Conservation (phyloP, 2,888 invertebrate genomes). For the Drosophila niveifrons region DNA sequence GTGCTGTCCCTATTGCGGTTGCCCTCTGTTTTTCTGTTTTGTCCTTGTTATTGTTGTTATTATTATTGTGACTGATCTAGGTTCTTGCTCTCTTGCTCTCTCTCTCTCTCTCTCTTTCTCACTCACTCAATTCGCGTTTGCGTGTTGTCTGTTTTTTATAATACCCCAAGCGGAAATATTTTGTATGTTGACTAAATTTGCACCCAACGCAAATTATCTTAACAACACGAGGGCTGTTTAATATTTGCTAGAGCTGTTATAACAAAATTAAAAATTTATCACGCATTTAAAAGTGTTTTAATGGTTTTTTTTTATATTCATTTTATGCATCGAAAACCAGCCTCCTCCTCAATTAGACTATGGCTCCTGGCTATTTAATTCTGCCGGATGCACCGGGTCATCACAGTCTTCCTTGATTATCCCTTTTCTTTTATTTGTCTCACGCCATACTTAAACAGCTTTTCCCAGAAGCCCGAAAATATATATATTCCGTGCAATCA, state of each 20-base stretch:
- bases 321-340: too few species aligned
- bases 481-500: too few species aligned
- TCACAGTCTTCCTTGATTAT: too few species aligned
- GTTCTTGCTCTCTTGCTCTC: background rate
- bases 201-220: slow-evolving; percentile 49
- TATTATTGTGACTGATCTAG: slow-evolving; percentile 19
- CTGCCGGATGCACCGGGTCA: too few species aligned
- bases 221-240: slow-evolving; percentile 22
- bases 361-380: too few species aligned
- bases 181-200: slow-evolving; percentile 50
- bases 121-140: background rate
- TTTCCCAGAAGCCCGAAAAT: too few species aligned
- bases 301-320: too few species aligned
- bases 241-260: background rate
- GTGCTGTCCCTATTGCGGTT: slow-evolving; percentile 36
- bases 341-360: too few species aligned
- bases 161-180: slow-evolving; percentile 44
- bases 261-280: too few species aligned
- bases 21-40: slow-evolving; percentile 11
- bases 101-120: background rate
- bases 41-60: slow-evolving; percentile 1
- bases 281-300: too few species aligned
- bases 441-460: too few species aligned
- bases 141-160: slow-evolving; percentile 26
- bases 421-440: too few species aligned